Evolutionary conservation across 2,113 vertebrate genomes (phyloP).

Genomic region (Hippopotamus amphibius): DNA sequence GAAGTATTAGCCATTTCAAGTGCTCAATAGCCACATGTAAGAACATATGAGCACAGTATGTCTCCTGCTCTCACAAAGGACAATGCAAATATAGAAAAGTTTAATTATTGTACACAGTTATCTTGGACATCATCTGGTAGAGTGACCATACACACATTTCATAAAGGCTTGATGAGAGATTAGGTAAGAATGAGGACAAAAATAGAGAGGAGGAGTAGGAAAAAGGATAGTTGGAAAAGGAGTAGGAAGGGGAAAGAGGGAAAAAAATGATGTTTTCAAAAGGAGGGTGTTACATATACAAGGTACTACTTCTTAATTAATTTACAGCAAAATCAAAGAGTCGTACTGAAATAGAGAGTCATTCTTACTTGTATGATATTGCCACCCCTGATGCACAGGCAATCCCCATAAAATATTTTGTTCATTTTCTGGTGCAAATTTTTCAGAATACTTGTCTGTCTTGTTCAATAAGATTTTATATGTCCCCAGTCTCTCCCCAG

Average conservation of each 20-base stretch:
- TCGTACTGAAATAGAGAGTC: neutral
- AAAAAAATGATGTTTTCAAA: neutral
- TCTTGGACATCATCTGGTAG: neutral
- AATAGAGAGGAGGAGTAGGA: neutral
- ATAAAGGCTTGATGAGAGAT: neutral
- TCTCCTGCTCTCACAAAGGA: neutral
- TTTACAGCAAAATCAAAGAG: neutral
- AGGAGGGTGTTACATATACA: neutral
- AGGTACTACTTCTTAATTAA: neutral
- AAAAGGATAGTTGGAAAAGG: neutral
- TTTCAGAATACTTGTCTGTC: constrained; percentile 87
- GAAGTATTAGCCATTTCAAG: neutral
- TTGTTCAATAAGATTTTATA: constrained; percentile 87
- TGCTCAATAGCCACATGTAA: neutral
- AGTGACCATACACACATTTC: neutral
- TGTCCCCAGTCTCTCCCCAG: constrained; percentile 89
- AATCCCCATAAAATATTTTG: constrained; percentile 90
- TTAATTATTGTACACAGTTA: neutral
- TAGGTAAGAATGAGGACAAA: neutral
- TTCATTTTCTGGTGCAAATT: constrained; percentile 84
- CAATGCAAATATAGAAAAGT: neutral
- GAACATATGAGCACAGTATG: neutral
- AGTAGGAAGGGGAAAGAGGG: neutral
- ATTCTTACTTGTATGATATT: constrained; percentile 89
- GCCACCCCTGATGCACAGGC: constrained; percentile 90